A percentile compares a stretch with the other conserved stretches of the same genome.
Evolutionary conservation across 2,888 invertebrate genomes (phyloP).

Genomic region (Cosmia trapezina): DNA sequence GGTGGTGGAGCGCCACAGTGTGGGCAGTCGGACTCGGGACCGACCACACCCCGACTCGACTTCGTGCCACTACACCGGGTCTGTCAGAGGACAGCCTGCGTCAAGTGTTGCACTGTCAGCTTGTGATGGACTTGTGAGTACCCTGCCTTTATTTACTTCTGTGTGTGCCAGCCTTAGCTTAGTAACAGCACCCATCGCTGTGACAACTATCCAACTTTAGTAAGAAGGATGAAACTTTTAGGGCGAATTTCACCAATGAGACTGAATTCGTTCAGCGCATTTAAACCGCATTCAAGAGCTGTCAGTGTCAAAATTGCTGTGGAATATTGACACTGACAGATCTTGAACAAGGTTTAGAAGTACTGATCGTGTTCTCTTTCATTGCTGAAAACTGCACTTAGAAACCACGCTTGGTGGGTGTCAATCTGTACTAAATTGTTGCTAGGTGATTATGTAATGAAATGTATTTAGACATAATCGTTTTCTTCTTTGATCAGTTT

Average conservation of each 20-base stretch:
- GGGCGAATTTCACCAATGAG: too few relatives aligned
- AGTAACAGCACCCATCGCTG: background rate
- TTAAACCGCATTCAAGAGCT: too few relatives aligned
- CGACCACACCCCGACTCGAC: slow-evolving; percentile 88
- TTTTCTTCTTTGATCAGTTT: background rate
- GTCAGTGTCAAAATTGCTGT: too few relatives aligned
- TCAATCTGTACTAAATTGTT: background rate
- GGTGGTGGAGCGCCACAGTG: slow-evolving; percentile 93
- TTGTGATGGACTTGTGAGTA: slow-evolving; percentile 95
- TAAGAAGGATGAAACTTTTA: background rate
- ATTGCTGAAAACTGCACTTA: too few relatives aligned
- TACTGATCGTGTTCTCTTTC: too few relatives aligned
- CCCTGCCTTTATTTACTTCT: background rate
- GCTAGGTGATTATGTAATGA: background rate
- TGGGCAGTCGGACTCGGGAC: slow-evolving; percentile 87
- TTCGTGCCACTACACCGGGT: slow-evolving; percentile 95
- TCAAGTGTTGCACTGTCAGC: slow-evolving; percentile 95
- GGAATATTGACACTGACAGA: too few relatives aligned
- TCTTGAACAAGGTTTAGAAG: too few relatives aligned
- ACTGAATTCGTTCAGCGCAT: too few relatives aligned
- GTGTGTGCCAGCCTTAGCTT: background rate
- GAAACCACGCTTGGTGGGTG: background rate
- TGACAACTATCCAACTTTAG: background rate
- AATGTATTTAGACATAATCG: background rate
- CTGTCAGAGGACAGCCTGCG: slow-evolving; percentile 92